phyloP scores from a whole-genome alignment of 2,113 vertebrate genomes.

The Clarias magur region DNA sequence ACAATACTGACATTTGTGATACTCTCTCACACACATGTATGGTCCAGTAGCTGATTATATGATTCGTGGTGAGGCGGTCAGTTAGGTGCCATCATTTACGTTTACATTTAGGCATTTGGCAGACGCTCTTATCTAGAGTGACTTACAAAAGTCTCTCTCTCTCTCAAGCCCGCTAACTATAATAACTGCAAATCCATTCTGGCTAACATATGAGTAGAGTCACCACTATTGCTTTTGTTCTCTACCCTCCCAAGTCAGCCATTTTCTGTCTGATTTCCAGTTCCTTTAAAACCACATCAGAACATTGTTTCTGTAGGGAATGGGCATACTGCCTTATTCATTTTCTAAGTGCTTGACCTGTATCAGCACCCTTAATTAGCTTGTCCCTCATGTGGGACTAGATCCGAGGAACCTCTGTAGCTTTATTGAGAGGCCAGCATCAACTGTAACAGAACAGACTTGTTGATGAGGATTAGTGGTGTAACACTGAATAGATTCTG shows the following conservation, averaged over 20 bases:
- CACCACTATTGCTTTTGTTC: neutral
- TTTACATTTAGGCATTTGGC: too few relatives aligned
- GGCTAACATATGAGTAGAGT: neutral
- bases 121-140: too few relatives aligned
- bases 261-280: neutral
- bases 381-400: slow-evolving; percentile 16
- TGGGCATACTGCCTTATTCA: neutral
- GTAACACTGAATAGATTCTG: slow-evolving; percentile 37
- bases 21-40: neutral
- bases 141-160: too few relatives aligned
- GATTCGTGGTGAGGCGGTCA: slow-evolving; percentile 6
- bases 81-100: neutral
- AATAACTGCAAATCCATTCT: neutral
- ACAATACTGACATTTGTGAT: neutral
- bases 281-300: neutral
- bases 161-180: neutral
- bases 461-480: slow-evolving; percentile 35
- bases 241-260: neutral
- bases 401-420: neutral
- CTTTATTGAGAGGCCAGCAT: slow-evolving; percentile 8
- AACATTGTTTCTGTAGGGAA: slow-evolving; percentile 16
- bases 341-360: slow-evolving; percentile 33
- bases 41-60: neutral
- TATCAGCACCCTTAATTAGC: slow-evolving; percentile 40
- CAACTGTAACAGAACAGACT: neutral